phyloP scores from a whole-genome alignment of 2,797 vertebrate genomes.

The Chelon auratus region DNA sequence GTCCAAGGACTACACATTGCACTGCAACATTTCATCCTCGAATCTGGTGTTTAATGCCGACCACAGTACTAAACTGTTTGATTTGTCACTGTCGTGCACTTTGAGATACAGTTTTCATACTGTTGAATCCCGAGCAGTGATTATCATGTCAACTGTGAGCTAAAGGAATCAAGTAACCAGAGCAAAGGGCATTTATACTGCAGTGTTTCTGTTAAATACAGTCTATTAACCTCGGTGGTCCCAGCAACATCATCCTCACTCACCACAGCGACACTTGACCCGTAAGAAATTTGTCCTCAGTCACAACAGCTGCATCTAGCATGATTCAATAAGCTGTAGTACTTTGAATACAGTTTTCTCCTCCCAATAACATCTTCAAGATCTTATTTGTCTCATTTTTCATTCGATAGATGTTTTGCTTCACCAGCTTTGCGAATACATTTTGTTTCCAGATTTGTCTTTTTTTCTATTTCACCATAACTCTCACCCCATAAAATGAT shows the following conservation, averaged over 20 bases:
- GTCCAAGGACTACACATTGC: not conserved
- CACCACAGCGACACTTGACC: not conserved
- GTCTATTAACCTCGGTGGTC: conserved; percentile 11
- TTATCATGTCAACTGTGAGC: not conserved
- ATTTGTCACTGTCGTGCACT: not conserved
- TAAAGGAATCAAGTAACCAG: conserved; percentile 9
- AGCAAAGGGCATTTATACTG: conserved; percentile 23
- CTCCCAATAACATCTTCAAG: not conserved
- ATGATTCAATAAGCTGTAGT: not conserved
- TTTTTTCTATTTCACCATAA: conserved; percentile 5
- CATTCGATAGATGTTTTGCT: conserved; percentile 20
- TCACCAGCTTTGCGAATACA: not conserved
- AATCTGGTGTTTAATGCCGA: not conserved
- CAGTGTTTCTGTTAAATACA: conserved; percentile 3
- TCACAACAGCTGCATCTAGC: conserved; percentile 4
- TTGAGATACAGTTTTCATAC: conserved; percentile 1
- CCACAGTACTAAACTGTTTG: not conserved
- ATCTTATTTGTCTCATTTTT: conserved; percentile 7
- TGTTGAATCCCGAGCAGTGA: not conserved
- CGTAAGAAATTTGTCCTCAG: conserved; percentile 7
- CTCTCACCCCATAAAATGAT: not conserved
- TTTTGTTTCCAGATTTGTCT: not conserved
- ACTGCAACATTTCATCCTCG: not conserved
- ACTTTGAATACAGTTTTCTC: conserved; percentile 7
- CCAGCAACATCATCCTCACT: not conserved